These are phyloP conservation scores for Halichoerus grypus DNA, from an alignment of 2,113 vertebrate genomes.

Conservation along the genomic window DNA sequence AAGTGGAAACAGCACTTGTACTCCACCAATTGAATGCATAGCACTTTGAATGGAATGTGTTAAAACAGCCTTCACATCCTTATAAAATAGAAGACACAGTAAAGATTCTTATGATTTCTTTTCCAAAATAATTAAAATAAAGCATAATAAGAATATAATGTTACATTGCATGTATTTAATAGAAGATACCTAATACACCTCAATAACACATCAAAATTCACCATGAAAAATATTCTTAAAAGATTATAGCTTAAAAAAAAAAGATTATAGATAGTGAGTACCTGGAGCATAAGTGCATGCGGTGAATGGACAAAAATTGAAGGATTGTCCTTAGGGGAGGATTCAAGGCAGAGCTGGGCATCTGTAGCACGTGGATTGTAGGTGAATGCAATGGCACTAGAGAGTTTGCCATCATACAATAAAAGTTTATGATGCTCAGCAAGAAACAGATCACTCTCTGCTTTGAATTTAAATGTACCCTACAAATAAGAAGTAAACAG, in stretches of 20 bases:
- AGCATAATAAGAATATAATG: slow-evolving; percentile 5
- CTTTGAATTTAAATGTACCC: slow-evolving; percentile 98
- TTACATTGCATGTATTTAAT: neutral
- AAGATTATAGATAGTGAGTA: slow-evolving; percentile 82
- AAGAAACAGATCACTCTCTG: slow-evolving; percentile 97
- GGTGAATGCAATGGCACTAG: slow-evolving; percentile 94
- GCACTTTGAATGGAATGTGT: slow-evolving; percentile 99
- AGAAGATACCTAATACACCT: neutral
- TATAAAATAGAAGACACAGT: slow-evolving; percentile 71
- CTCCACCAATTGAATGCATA: slow-evolving; percentile 97
- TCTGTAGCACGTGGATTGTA: slow-evolving; percentile 98
- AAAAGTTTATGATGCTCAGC: slow-evolving; percentile 97
- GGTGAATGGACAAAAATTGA: slow-evolving; percentile 99
- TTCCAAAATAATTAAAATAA: slow-evolving; percentile 58
- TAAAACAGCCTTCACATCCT: slow-evolving; percentile 99
- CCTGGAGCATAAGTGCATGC: slow-evolving; percentile 99
- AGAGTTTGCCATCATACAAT: slow-evolving; percentile 97
- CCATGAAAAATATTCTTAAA: slow-evolving; percentile 40
- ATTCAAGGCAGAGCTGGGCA: slow-evolving; percentile 98
- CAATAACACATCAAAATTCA: neutral
- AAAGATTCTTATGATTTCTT: slow-evolving; percentile 7
- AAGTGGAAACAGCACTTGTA: slow-evolving; percentile 98
- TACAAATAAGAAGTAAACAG: slow-evolving; percentile 78
- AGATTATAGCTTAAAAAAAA: slow-evolving; percentile 57
- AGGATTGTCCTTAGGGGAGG: slow-evolving; percentile 96